Evolutionary conservation across 37 sponge, comb jelly and placozoan species (phyloP), one percentile per base, ranked within the genome.

Genomic region (Tethya wilhelma): DNA sequence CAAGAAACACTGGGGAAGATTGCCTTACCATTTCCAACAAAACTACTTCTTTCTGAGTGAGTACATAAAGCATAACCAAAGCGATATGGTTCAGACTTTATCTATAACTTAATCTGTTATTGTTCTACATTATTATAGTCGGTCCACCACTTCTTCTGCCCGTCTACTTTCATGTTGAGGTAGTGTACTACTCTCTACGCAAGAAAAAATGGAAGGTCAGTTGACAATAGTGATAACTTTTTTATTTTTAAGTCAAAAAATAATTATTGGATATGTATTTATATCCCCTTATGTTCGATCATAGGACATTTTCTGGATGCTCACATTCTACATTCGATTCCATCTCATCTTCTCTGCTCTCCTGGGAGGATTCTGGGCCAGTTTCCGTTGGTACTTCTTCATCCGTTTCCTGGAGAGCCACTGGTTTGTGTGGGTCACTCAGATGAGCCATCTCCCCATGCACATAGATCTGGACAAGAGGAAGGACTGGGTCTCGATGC

Each of bases 351-450:
- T 82, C 60, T 77, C 91, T 1, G 20, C 82, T 38, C 60, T 90
- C 3, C 66, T 82, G 25, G 91, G 91, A 12, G 91, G 91, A 2
- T 90, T 90, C 60, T 90, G 91, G 91, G 75, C 78, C 11, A 59
- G 55, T 19, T 81, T 90, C 49, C 69, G 67, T 29, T 88, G 80
- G 80, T 88, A 88, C 62, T 88, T 88, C 28, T 53, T 77, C 72
- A 69, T 88, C 31, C 78, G 93, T 63, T 74, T 88, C 73, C 55
- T 93, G 59, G 93, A 93, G 75, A 93, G 93, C 58, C 93, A 89
- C 64, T 93, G 93, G 93, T 93, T 93, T 78, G 86, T 85, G 38
- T 93, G 93, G 93, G 73, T 71, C 42, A 89, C 93, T 43, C 93
- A 93, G 70, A 86, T 86, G 23, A 89, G 79, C 69, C 93, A 93